Evolutionary conservation across 1,140 invertebrate genomes (phyloP).

Genomic region (Phenacoccus solenopsis): DNA sequence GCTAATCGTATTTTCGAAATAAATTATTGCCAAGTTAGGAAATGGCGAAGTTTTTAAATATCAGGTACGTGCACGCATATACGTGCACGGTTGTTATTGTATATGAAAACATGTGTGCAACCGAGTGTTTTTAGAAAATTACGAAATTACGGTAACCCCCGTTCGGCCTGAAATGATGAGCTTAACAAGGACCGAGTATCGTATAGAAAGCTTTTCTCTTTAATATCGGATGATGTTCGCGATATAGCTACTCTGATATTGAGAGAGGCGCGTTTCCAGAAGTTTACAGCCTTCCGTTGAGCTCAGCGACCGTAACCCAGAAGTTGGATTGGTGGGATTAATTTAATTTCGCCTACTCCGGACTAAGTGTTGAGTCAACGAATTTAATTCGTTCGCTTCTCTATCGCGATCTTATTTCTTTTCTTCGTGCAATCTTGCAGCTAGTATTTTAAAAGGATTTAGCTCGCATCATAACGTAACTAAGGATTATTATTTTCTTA

Average conservation of each 20-base stretch:
- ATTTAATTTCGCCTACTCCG: neutral
- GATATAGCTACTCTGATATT: neutral
- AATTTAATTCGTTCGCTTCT: neutral
- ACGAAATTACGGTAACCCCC: neutral
- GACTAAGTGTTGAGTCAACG: neutral
- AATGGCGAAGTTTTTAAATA: too few relatives aligned
- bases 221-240: neutral
- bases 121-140: neutral
- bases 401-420: neutral
- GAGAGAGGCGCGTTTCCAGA: neutral
- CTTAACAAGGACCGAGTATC: neutral
- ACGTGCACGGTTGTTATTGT: too few relatives aligned
- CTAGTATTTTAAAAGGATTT: neutral
- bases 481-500: neutral
- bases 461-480: neutral
- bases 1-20: too few relatives aligned
- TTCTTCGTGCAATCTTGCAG: neutral
- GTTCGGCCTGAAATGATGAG: too few relatives aligned
- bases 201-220: neutral
- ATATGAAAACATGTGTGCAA: neutral
- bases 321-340: neutral
- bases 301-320: neutral
- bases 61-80: too few relatives aligned
- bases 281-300: neutral
- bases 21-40: too few relatives aligned